A percentile compares a stretch with the other conserved stretches of the same genome.
phyloP scores from a whole-genome alignment of 2,888 invertebrate species.

The Therioaphis trifolii region DNA sequence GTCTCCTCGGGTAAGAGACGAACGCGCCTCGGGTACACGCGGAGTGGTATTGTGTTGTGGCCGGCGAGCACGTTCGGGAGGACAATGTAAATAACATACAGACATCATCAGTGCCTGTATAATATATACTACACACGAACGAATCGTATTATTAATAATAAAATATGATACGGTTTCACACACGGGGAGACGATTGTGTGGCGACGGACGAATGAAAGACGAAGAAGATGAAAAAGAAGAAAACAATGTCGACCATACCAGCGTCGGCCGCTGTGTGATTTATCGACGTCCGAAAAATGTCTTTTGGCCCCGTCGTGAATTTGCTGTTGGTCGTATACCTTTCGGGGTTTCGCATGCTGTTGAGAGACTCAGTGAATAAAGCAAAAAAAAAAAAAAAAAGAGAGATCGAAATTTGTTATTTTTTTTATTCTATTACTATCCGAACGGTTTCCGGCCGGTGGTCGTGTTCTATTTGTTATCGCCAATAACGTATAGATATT shows the following conservation, averaged over 20 bases:
- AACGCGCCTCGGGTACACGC: background rate
- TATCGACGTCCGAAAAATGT: background rate
- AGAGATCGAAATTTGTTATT: too few species aligned
- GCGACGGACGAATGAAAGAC: too few species aligned
- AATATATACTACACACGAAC: background rate
- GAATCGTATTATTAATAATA: slow-evolving; percentile 14
- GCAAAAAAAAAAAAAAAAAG: too few species aligned
- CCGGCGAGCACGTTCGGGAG: background rate
- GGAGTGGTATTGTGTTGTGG: background rate
- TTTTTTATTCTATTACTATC: too few species aligned
- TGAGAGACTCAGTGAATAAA: too few species aligned
- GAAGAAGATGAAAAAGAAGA: background rate
- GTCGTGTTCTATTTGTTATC: slow-evolving; percentile 31
- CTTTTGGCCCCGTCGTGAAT: too few species aligned
- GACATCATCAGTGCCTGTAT: slow-evolving; percentile 32
- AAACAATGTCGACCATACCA: background rate
- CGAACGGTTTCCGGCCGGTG: slow-evolving; percentile 10
- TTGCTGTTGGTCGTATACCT: background rate
- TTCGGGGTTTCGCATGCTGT: background rate
- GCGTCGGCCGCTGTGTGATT: background rate
- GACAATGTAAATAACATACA: slow-evolving; percentile 38
- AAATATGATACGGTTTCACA: background rate
- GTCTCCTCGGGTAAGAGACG: background rate
- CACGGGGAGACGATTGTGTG: background rate
- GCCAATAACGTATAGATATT: slow-evolving; percentile 38